These are phyloP conservation scores for Oryzaephilus surinamensis DNA, from an alignment of 1,140 invertebrate species.

Conservation along the genomic window DNA sequence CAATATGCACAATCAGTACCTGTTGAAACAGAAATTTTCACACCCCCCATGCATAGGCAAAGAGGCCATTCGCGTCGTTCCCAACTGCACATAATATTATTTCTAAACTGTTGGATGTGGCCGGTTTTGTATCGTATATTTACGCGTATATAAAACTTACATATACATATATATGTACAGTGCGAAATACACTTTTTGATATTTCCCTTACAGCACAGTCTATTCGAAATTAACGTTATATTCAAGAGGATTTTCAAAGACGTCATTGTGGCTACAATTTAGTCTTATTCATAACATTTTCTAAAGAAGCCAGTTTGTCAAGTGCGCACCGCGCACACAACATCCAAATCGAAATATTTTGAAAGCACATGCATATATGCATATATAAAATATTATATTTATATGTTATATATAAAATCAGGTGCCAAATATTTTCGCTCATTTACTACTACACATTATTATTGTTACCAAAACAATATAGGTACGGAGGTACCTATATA, in stretches of 20 bases:
- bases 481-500: too few species aligned
- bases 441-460: too few species aligned
- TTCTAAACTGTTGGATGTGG: constrained; percentile 9
- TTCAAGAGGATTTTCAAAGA: constrained; percentile 35
- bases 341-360: constrained; percentile 28
- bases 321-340: neutral
- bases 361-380: constrained; percentile 23
- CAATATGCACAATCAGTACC: constrained; percentile 25
- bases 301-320: constrained; percentile 33
- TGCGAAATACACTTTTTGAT: constrained; percentile 24
- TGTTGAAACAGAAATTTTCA: constrained; percentile 26
- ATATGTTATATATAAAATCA: too few species aligned
- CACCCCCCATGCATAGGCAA: constrained; percentile 12
- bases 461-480: too few species aligned
- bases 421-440: too few species aligned
- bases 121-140: constrained; percentile 4
- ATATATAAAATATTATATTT: too few species aligned
- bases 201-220: constrained; percentile 21
- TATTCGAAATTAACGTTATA: constrained; percentile 36
- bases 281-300: constrained; percentile 36
- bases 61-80: neutral
- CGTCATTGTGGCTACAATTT: constrained; percentile 36
- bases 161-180: too few species aligned
- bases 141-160: too few species aligned
- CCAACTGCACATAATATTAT: neutral